Percentiles rank a stretch among this genome's conserved stretches.
Evolutionary conservation across 2,113 vertebrate species (phyloP).

Genomic region (Caranx ignobilis): DNA sequence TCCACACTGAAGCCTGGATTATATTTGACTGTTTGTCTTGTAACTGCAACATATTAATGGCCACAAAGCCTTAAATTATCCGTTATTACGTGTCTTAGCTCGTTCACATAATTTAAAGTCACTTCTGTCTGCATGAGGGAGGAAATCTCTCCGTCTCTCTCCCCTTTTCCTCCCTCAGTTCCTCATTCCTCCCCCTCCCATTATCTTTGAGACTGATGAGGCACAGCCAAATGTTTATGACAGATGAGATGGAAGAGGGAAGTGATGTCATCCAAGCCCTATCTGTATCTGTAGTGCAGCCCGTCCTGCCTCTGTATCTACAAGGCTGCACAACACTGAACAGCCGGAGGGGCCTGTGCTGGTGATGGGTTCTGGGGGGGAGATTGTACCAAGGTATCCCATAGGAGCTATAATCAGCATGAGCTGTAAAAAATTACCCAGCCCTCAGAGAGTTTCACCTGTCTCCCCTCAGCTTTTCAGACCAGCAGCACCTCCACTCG

Average conservation of each 20-base stretch:
- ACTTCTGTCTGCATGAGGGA: slow-evolving; percentile 66
- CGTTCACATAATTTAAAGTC: slow-evolving; percentile 67
- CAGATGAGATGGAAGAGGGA: slow-evolving; percentile 78
- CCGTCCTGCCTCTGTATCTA: slow-evolving; percentile 57
- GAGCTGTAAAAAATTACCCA: slow-evolving; percentile 76
- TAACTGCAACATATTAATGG: slow-evolving; percentile 56
- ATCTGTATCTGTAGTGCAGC: slow-evolving; percentile 68
- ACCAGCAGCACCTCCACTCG: slow-evolving; percentile 59
- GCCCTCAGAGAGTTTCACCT: slow-evolving; percentile 75
- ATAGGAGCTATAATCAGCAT: slow-evolving; percentile 61
- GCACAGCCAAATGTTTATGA: slow-evolving; percentile 85
- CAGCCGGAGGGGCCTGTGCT: slow-evolving; percentile 60
- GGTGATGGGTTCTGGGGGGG: slow-evolving; percentile 73
- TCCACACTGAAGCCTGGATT: slow-evolving; percentile 60
- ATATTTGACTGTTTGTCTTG: slow-evolving; percentile 63
- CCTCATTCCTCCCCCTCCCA: slow-evolving; percentile 38
- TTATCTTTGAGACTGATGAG: slow-evolving; percentile 81
- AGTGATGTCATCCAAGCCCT: slow-evolving; percentile 85
- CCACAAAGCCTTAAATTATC: slow-evolving; percentile 78
- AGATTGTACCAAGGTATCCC: slow-evolving; percentile 77
- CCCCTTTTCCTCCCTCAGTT: slow-evolving; percentile 45
- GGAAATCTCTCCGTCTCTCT: slow-evolving; percentile 44
- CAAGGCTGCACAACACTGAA: slow-evolving; percentile 62
- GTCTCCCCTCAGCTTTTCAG: slow-evolving; percentile 67
- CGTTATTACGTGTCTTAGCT: slow-evolving; percentile 66